phyloP scores from a whole-genome alignment of 35 echinoderm and acorn worm species.

The Chiridota heheva region DNA sequence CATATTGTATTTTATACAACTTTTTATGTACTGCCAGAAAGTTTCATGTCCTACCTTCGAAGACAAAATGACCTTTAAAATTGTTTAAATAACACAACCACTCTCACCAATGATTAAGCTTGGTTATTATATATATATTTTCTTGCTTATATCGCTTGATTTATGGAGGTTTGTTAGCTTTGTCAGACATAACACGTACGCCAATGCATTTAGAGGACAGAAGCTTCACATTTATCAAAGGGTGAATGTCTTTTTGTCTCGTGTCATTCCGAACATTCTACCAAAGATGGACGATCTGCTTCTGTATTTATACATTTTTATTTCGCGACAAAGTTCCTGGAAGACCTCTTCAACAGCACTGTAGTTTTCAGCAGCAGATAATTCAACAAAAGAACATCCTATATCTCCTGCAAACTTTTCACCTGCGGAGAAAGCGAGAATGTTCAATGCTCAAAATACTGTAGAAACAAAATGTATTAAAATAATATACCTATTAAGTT shows the following conservation, averaged over 20 bases:
- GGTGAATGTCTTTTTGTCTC: slow-evolving; percentile 86
- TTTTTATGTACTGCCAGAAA: too few species aligned
- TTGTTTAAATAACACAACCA: too few species aligned
- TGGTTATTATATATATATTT: too few species aligned
- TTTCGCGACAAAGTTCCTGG: slow-evolving; percentile 79
- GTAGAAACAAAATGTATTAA: slow-evolving; percentile 5
- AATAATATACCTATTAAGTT: not conserved
- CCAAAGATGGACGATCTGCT: slow-evolving; percentile 78
- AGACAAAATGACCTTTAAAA: too few species aligned
- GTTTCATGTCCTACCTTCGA: too few species aligned
- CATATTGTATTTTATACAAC: too few species aligned
- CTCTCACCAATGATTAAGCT: too few species aligned
- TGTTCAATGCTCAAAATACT: too few species aligned
- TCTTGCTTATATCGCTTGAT: too few species aligned
- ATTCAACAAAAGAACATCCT: slow-evolving; percentile 78
- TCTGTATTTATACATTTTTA: slow-evolving; percentile 85
- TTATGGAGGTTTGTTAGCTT: too few species aligned
- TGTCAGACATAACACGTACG: too few species aligned
- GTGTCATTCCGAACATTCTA: slow-evolving; percentile 74
- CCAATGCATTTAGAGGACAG: too few species aligned
- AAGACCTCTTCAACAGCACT: slow-evolving; percentile 72
- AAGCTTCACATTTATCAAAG: slow-evolving; percentile 35
- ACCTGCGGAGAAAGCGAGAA: slow-evolving; percentile 41
- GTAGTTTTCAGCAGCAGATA: slow-evolving; percentile 78
- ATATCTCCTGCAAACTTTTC: slow-evolving; percentile 70